These are phyloP conservation scores for Trachurus trachurus DNA, from an alignment of 2,797 vertebrate species.

Conservation along the genomic window DNA sequence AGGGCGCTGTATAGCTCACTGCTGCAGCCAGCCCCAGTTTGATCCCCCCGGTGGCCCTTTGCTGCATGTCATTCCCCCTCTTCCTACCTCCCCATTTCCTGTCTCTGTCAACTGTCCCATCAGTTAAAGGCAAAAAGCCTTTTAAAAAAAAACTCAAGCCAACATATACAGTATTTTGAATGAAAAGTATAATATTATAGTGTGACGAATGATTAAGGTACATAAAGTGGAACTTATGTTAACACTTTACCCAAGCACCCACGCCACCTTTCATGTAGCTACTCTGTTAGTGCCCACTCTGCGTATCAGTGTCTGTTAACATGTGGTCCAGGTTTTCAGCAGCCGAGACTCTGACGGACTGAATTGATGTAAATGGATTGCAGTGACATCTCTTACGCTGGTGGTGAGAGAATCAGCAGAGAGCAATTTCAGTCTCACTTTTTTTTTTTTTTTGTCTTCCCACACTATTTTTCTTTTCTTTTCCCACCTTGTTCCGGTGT, in stretches of 20 bases:
- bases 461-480: not conserved
- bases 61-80: too few relatives aligned
- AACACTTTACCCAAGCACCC: not conserved
- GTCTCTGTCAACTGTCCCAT: too few relatives aligned
- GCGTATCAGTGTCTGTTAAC: not conserved
- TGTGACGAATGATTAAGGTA: not conserved
- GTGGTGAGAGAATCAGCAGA: constrained; percentile 9
- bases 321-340: constrained; percentile 6
- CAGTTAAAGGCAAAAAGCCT: too few relatives aligned
- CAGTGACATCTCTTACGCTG: not conserved
- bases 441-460: not conserved
- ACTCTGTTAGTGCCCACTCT: not conserved
- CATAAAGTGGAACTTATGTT: not conserved
- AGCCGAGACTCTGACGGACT: constrained; percentile 8
- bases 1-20: too few relatives aligned
- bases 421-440: not conserved
- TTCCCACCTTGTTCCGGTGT: constrained; percentile 4
- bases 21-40: too few relatives aligned
- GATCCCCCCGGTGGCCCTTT: too few relatives aligned
- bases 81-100: too few relatives aligned
- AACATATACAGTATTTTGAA: not conserved
- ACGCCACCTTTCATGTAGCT: not conserved
- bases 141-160: too few relatives aligned
- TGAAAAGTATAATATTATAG: not conserved
- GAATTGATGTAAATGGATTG: constrained; percentile 25